Base-by-base conservation (phyloP, 2,888 invertebrate species). In the Reticulitermes lucifugus region DNA sequence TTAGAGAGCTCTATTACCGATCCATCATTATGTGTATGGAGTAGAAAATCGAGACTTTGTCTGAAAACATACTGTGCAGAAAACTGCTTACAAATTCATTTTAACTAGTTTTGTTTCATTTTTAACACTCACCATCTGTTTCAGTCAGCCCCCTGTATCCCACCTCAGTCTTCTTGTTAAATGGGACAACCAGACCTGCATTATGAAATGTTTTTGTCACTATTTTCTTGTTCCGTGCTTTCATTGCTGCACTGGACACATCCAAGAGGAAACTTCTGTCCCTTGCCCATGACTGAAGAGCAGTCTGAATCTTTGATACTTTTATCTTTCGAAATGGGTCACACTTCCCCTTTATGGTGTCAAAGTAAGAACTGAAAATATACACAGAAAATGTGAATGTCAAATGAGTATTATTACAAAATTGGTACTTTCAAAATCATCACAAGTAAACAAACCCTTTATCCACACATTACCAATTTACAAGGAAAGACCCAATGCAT, bases 171-270 rank as follows among this genome's bases (percentile, higher is more conserved):
- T 95, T 96, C 89, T 94, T 95, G 88, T 97, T 93, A 85, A 95
- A 95, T 0, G 98, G 98, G 1, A 98, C 98, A 51, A 96, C 95
- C 88, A 98, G 94, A 25, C 98, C 98, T 75, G 95, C 94, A 85
- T 94, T 94, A 90, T 97, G 97, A 88, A 97, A 95, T 59, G 96
- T 94, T 90, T 93, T 94, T 0, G 96, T 92, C 0, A 96, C 94
- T 21, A 94, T 92, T 86, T 92, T 93, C 75, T 92, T 92, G 60
- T 93, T 92, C n/a, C 95, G 92, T 81, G 92, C 91, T 87, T 93
- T 93, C 90, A 95, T 95, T 86, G 92, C 91, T 46, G 91, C 89
- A 18, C 93, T 93, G 75, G 92, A 93, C 86, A 91, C 90, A 5
- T 94, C 93, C 75, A 97, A 89, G 77, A 92, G 91, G 84, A 94